Evolutionary conservation across 2,888 invertebrate genomes (phyloP), one percentile per base, ranked within the genome.

Genomic region (Timandra comae): DNA sequence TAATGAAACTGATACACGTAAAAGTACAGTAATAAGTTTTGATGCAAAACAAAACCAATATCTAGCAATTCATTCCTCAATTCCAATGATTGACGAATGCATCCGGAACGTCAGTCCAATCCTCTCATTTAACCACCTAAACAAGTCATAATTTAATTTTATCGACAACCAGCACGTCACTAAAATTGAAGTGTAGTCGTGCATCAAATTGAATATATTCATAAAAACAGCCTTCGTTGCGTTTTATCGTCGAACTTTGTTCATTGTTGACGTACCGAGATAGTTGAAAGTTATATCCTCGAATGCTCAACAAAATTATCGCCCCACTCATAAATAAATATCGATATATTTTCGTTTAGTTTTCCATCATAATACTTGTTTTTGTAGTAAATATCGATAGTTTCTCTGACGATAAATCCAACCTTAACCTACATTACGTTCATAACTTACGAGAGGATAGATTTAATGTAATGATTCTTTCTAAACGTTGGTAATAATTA

Each of bases 191-290:
- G 63, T 54, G 58, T 56, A 61, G 57, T 61, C 63, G 58, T 61
- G 66, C 64, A 63, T 66, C 56, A 66, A 67, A 68, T 66, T 66
- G 65, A 65, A 63, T 63, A 63, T 62, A 63, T 65, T 60, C 63
- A 64, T 65, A 65, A 68, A 63, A 65, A 52, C 43, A 28, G 39
- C 35, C 41, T 49, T 47, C 49, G 52, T 49, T 43, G 41, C 34
- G 35, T 52, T 55, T 46, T 57, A 57, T 56, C 44, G 51, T 25
- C 33, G 13, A 55, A 61, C 40, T 58, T 57, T 36, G 51, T 51
- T 56, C 57, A 54, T 56, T 57, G 59, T 56, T 56, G 54, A 49
- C 41, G 43, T 38, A 30, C 48, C 22, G 12, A 26, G 56, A 63
- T 63, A 62, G 53, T 52, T 38, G 37, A 26, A 48, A 43, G 33